phyloP scores from a whole-genome alignment of 92 coral and sea anemone genomes.

The Anthopleura xanthogrammica region DNA sequence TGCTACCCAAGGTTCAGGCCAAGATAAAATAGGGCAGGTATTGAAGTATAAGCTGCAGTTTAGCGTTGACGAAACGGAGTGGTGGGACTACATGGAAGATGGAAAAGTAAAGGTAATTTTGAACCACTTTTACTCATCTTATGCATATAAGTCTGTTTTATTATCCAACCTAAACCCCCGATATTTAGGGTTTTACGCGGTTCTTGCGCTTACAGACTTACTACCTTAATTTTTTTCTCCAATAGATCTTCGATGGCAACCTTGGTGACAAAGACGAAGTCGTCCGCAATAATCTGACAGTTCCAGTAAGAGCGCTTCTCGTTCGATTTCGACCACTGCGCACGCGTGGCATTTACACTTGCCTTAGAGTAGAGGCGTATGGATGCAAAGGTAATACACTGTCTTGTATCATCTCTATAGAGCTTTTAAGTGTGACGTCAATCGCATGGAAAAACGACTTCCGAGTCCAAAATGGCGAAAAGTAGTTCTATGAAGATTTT shows the following conservation, averaged over 20 bases:
- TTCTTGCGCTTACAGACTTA: neutral
- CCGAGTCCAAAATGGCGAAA: too few species aligned
- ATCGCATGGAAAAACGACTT: too few species aligned
- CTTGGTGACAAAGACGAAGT: neutral
- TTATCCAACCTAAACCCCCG: neutral
- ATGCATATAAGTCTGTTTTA: too few species aligned
- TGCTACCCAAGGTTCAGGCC: slow-evolving; percentile 42
- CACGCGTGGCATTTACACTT: slow-evolving; percentile 19
- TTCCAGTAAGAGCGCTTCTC: slow-evolving; percentile 32
- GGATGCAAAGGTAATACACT: slow-evolving; percentile 43
- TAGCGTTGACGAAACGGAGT: slow-evolving; percentile 44
- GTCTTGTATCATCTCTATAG: neutral
- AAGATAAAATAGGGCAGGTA: neutral
- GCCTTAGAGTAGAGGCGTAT: slow-evolving; percentile 50
- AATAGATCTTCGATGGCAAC: slow-evolving; percentile 41
- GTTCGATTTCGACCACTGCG: slow-evolving; percentile 38
- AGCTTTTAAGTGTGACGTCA: neutral
- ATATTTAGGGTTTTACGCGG: neutral
- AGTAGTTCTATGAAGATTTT: too few species aligned
- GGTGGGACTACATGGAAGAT: slow-evolving; percentile 53
- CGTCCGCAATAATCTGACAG: slow-evolving; percentile 20
- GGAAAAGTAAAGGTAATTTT: slow-evolving; percentile 40
- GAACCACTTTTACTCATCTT: neutral
- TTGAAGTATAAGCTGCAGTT: slow-evolving; percentile 35
- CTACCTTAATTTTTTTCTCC: neutral